These are phyloP conservation scores for Asobara japonica DNA, from an alignment of 1,140 invertebrate species.

Conservation along the genomic window DNA sequence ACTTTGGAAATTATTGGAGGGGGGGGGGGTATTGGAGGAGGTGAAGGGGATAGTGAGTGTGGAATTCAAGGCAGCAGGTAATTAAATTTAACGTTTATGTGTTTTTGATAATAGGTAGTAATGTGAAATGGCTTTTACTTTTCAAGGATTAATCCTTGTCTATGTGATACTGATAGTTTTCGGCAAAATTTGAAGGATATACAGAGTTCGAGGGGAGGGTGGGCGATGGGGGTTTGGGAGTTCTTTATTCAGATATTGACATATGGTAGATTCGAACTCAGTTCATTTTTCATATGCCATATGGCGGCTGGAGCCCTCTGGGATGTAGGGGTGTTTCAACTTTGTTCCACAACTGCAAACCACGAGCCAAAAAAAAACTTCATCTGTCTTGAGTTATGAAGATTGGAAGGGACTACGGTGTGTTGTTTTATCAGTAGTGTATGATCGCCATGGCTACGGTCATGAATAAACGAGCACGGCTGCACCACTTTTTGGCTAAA, in stretches of 20 bases:
- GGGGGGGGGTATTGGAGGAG: not conserved
- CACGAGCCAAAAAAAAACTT: not conserved
- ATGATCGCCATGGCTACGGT: conserved; percentile 65
- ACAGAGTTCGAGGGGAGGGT: not conserved
- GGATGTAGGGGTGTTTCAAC: not conserved
- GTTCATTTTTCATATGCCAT: not conserved
- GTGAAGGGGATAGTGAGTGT: conserved; percentile 1
- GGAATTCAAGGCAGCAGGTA: not conserved
- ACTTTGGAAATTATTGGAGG: not conserved
- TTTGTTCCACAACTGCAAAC: not conserved
- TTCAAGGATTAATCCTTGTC: too few relatives aligned
- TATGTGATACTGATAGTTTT: too few relatives aligned
- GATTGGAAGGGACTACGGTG: conserved; percentile 45
- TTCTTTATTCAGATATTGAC: not conserved
- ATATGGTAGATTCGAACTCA: not conserved
- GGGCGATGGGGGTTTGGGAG: not conserved
- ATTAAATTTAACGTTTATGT: not conserved
- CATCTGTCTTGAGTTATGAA: not conserved
- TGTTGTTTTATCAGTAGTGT: conserved; percentile 68
- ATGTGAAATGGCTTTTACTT: not conserved
- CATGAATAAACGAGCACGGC: conserved; percentile 39
- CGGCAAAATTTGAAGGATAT: too few relatives aligned
- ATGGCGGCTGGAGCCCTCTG: not conserved
- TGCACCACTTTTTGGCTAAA: not conserved
- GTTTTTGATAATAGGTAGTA: not conserved